Conservation (phyloP, 2,888 invertebrate species). For the Tipula helvola region DNA sequence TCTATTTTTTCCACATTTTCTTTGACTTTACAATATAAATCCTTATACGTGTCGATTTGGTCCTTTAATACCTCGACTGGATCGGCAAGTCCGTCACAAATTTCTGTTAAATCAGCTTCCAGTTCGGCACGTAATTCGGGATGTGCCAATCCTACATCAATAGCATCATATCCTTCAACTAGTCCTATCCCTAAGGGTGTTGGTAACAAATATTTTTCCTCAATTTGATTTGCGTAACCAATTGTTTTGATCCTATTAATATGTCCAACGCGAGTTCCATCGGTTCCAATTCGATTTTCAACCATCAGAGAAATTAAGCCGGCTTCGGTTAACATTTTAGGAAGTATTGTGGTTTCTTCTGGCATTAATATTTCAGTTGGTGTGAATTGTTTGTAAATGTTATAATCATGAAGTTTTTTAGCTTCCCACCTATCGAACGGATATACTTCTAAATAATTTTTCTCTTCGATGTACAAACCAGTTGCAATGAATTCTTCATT, state of each 20-base stretch:
- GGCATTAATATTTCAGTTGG: constrained; percentile 57
- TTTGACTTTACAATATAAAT: constrained; percentile 66
- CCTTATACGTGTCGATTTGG: constrained; percentile 69
- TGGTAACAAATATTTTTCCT: constrained; percentile 62
- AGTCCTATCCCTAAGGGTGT: constrained; percentile 90
- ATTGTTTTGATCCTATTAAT: constrained; percentile 94
- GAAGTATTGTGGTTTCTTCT: constrained; percentile 76
- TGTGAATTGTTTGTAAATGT: constrained; percentile 40
- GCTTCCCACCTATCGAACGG: constrained; percentile 86
- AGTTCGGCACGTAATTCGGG: constrained; percentile 83
- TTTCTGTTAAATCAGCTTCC: constrained; percentile 77
- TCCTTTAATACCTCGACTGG: constrained; percentile 61
- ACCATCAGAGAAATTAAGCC: constrained; percentile 98
- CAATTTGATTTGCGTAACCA: constrained; percentile 43
- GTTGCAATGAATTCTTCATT: constrained; percentile 75
- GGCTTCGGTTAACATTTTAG: constrained; percentile 88
- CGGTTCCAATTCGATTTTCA: constrained; percentile 97
- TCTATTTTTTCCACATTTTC: constrained; percentile 70
- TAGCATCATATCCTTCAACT: constrained; percentile 88
- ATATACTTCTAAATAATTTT: constrained; percentile 92
- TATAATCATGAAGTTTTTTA: constrained; percentile 74
- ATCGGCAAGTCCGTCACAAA: constrained; percentile 65
- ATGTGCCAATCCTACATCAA: constrained; percentile 84
- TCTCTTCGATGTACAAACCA: constrained; percentile 79
- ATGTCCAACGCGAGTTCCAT: constrained; percentile 99